Conservation (phyloP, 1,140 invertebrate species). For the Atopsyche davidsoni region DNA sequence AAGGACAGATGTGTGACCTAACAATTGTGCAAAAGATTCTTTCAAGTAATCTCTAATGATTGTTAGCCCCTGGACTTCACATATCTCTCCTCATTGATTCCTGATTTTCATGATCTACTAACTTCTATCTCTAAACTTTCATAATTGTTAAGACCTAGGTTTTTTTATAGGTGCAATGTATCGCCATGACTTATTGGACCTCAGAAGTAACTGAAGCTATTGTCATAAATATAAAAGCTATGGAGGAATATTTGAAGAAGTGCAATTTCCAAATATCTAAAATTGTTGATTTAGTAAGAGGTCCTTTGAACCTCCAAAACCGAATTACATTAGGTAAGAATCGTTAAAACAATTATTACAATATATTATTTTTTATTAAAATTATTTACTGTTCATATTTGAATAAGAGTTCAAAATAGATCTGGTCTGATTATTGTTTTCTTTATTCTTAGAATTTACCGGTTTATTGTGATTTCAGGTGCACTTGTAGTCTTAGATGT, state of each 20-base stretch:
- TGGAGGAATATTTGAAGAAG: slow-evolving; percentile 52
- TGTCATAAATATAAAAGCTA: slow-evolving; percentile 46
- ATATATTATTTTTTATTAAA: neutral
- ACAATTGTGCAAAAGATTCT: too few species aligned
- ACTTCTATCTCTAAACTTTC: too few species aligned
- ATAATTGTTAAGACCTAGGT: too few species aligned
- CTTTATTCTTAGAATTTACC: neutral
- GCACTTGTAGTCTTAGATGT: slow-evolving; percentile 89
- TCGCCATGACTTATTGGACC: slow-evolving; percentile 87
- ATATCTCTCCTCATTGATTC: too few species aligned
- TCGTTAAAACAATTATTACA: neutral
- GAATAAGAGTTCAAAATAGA: too few species aligned
- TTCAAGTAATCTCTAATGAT: too few species aligned
- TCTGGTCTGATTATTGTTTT: neutral
- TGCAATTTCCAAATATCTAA: slow-evolving; percentile 66
- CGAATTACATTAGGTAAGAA: slow-evolving; percentile 76
- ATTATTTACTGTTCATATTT: too few species aligned
- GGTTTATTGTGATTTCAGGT: slow-evolving; percentile 50
- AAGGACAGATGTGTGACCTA: too few species aligned
- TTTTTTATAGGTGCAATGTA: slow-evolving; percentile 63
- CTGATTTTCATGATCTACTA: too few species aligned
- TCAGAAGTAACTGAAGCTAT: slow-evolving; percentile 72
- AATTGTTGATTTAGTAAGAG: slow-evolving; percentile 81
- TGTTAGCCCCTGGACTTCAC: too few species aligned
- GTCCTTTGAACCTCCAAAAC: slow-evolving; percentile 81